Percentiles rank a stretch among this genome's conserved stretches.
phyloP scores from a whole-genome alignment of 1,140 invertebrate species.

The Phthorimaea operculella region DNA sequence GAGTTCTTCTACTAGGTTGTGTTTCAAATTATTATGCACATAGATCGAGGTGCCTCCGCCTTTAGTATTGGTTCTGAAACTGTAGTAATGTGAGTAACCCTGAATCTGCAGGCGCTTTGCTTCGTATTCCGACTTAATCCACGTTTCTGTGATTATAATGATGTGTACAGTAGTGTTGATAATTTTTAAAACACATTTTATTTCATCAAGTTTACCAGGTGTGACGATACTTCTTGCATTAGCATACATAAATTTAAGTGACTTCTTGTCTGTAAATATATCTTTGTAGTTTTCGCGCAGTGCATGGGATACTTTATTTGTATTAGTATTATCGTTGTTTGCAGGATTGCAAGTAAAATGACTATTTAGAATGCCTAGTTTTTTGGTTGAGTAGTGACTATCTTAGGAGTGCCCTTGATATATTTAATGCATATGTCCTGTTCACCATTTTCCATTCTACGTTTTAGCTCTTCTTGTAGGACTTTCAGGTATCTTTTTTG shows the following conservation, averaged over 20 bases:
- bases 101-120: slow-evolving; percentile 7
- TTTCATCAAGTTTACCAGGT: slow-evolving; percentile 14
- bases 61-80: slow-evolving; percentile 13
- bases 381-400: slow-evolving; percentile 1
- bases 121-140: slow-evolving; percentile 16
- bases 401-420: slow-evolving; percentile 8
- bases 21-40: slow-evolving; percentile 16
- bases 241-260: slow-evolving; percentile 13
- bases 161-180: slow-evolving; percentile 5
- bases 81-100: slow-evolving; percentile 19
- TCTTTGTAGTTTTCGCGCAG: no score
- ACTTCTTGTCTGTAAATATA: not conserved
- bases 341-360: no score
- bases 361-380: not conserved
- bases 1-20: slow-evolving; percentile 9
- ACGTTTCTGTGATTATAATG: slow-evolving; percentile 17
- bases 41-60: slow-evolving; percentile 24
- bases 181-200: slow-evolving; percentile 7
- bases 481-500: not conserved
- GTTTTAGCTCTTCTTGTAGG: not conserved
- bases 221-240: slow-evolving; percentile 15
- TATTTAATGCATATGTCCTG: not conserved
- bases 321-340: no score
- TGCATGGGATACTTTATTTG: no score
- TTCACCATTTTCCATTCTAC: slow-evolving; percentile 4